Percentiles rank a stretch among this genome's conserved stretches.
These are phyloP conservation scores for Hyppa rectilinea DNA, from an alignment of 2,888 invertebrate species.

Conservation along the genomic window DNA sequence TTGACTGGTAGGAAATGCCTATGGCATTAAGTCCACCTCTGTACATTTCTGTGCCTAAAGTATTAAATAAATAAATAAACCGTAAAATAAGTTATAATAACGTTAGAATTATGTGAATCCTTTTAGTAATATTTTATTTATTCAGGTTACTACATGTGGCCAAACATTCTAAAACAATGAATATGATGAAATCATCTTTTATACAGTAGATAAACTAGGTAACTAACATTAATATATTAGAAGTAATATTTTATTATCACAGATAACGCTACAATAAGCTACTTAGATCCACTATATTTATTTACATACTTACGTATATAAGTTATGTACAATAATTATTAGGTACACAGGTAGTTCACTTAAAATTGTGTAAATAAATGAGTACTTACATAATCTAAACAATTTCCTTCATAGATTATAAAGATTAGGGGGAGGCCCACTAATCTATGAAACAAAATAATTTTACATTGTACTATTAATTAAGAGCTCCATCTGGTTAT, in stretches of 20 bases:
- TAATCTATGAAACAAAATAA: constrained; percentile 10
- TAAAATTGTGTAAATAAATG: not conserved
- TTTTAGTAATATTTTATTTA: not conserved
- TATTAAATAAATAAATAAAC: too few relatives aligned
- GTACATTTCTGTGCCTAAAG: too few relatives aligned
- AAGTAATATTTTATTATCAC: not conserved
- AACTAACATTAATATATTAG: constrained; percentile 11
- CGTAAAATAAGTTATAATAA: not conserved
- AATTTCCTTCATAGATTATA: constrained; percentile 23
- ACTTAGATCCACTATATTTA: too few relatives aligned
- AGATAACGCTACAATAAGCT: constrained; percentile 6
- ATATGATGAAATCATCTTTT: constrained; percentile 22
- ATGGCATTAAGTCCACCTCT: too few relatives aligned
- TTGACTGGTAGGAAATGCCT: too few relatives aligned
- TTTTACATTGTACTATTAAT: not conserved
- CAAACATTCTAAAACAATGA: constrained; percentile 12
- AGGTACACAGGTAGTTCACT: not conserved
- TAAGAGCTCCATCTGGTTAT: too few relatives aligned
- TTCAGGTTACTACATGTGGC: not conserved
- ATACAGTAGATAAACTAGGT: too few relatives aligned
- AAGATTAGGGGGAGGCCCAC: constrained; percentile 42
- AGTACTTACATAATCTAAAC: constrained; percentile 35
- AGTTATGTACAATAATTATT: constrained; percentile 1
- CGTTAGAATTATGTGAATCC: not conserved
- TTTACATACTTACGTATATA: not conserved